Percentiles rank a stretch among this genome's conserved stretches.
Evolutionary conservation across 2,888 invertebrate species (phyloP).

Genomic region (Galerucella nymphaeae): DNA sequence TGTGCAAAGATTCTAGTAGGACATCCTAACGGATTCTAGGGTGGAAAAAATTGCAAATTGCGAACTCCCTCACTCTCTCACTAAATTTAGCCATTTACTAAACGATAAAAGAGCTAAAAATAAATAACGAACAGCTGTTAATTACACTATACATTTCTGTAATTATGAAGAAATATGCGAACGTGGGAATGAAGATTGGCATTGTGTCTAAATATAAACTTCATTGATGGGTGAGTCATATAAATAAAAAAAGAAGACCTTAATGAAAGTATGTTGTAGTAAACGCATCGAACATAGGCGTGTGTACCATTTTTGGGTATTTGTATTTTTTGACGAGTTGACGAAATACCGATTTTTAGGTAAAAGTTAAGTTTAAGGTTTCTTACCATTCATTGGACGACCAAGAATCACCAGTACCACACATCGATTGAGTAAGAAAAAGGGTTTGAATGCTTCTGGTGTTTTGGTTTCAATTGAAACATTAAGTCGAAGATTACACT

Average conservation of each 20-base stretch:
- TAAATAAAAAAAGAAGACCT: conserved; percentile 34
- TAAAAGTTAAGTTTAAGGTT: too few species aligned
- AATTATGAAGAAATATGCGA: conserved; percentile 36
- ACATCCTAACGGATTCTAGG: conserved; percentile 34
- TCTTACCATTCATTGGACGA: too few species aligned
- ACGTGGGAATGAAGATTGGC: conserved; percentile 36
- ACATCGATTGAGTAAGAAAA: too few species aligned
- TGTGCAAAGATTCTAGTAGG: not conserved
- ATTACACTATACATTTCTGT: conserved; percentile 29
- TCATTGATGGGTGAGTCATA: conserved; percentile 35
- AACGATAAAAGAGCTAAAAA: conserved; percentile 27
- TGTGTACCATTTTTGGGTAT: not conserved
- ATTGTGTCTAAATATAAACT: conserved; percentile 36
- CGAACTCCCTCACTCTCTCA: not conserved
- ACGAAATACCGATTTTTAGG: too few species aligned
- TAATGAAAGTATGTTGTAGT: conserved; percentile 26
- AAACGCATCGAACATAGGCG: conserved; percentile 2
- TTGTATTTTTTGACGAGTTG: not conserved
- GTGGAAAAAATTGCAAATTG: conserved; percentile 47
- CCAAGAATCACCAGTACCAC: too few species aligned
- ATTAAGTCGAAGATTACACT: too few species aligned
- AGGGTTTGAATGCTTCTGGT: too few species aligned
- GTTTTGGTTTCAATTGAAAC: too few species aligned
- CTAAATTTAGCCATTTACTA: conserved; percentile 29
- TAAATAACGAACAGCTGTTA: conserved; percentile 27